Evolutionary conservation across 2,797 vertebrate species (phyloP).

Genomic region (Clamator glandarius): DNA sequence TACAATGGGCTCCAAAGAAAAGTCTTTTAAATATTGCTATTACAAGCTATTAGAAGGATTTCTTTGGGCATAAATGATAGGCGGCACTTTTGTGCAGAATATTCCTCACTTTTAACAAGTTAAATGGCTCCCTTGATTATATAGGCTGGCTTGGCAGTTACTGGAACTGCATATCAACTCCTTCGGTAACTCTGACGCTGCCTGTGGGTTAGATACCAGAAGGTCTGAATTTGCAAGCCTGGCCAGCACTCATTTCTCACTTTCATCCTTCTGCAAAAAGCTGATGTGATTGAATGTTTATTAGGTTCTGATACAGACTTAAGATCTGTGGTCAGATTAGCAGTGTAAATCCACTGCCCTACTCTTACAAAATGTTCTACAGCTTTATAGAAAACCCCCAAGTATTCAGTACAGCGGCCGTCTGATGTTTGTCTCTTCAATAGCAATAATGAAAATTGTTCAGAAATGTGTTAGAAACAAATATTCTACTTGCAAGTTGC

Average conservation of each 20-base stretch:
- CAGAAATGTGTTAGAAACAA: constrained; percentile 12
- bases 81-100: background rate
- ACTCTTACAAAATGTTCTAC: background rate
- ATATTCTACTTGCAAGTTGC: background rate
- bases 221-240: background rate
- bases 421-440: background rate
- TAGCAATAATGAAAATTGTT: background rate
- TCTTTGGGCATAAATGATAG: background rate
- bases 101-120: background rate
- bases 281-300: background rate
- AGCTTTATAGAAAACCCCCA: background rate
- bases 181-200: background rate
- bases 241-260: background rate
- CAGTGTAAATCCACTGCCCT: background rate
- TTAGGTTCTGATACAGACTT: background rate
- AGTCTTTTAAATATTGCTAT: background rate
- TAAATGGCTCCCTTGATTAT: background rate
- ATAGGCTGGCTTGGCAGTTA: background rate
- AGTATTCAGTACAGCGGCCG: background rate
- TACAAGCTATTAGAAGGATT: background rate
- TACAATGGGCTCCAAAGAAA: background rate
- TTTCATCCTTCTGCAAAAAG: background rate
- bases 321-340: background rate
- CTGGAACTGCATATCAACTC: background rate
- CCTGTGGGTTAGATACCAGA: background rate